Conservation (phyloP, 1,140 invertebrate species). For the Lerema accius region DNA sequence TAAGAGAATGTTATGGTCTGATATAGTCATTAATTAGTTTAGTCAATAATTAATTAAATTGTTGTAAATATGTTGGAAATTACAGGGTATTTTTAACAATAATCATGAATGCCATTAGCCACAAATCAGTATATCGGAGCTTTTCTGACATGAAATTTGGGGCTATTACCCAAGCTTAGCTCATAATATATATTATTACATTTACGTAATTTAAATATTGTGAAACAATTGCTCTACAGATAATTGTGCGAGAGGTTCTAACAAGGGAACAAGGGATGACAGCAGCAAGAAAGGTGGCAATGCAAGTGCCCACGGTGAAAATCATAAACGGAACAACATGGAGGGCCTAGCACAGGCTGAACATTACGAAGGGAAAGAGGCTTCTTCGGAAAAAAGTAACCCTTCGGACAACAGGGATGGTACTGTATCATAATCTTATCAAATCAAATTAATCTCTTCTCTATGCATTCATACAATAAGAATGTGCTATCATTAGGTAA, state of each 20-base stretch:
- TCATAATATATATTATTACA: neutral
- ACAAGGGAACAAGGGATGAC: constrained; percentile 77
- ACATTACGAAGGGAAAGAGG: constrained; percentile 70
- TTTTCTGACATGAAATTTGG: neutral
- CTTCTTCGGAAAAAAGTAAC: constrained; percentile 63
- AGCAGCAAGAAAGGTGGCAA: constrained; percentile 71
- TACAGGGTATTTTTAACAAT: neutral
- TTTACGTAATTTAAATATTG: constrained; percentile 22
- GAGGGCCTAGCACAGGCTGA: constrained; percentile 75
- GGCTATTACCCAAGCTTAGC: neutral
- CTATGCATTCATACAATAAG: too few relatives aligned
- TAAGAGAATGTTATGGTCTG: neutral
- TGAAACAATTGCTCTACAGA: constrained; percentile 31
- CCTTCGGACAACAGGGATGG: constrained; percentile 68
- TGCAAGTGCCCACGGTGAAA: constrained; percentile 63
- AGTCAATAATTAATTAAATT: neutral
- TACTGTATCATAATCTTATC: constrained; percentile 36
- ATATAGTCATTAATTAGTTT: constrained; percentile 3
- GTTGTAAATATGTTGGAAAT: neutral
- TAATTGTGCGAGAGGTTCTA: constrained; percentile 64
- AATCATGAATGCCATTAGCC: constrained; percentile 4
- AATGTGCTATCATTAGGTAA: too few relatives aligned
- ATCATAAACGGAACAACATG: constrained; percentile 71
- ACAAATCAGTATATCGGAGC: neutral
- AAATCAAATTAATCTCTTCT: too few relatives aligned